Evolutionary conservation across 2,888 invertebrate species (phyloP).

Genomic region (Leptopilina drosophilae): DNA sequence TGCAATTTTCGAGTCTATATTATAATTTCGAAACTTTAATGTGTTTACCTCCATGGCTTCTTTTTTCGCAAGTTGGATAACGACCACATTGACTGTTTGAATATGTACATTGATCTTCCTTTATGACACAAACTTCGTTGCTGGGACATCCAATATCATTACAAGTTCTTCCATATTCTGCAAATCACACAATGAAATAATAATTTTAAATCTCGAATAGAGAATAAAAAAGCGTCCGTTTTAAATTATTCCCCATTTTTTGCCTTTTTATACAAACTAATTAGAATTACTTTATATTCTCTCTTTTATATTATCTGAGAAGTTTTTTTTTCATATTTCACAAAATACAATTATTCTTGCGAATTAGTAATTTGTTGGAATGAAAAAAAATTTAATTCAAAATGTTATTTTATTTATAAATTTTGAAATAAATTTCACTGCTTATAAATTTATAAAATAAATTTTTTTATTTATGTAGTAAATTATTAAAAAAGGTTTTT

Average conservation of each 20-base stretch:
- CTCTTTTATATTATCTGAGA: no score
- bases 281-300: no score
- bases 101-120: slow-evolving; percentile 84
- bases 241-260: background rate
- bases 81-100: slow-evolving; percentile 81
- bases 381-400: no score
- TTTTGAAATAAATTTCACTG: no score
- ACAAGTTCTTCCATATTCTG: slow-evolving; percentile 89
- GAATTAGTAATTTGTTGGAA: no score
- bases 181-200: slow-evolving; percentile 47
- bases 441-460: no score
- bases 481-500: no score
- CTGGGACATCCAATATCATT: slow-evolving; percentile 87
- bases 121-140: slow-evolving; percentile 85
- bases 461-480: no score
- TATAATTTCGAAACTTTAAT: slow-evolving; percentile 5
- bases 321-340: no score
- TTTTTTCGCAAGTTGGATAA: slow-evolving; percentile 83
- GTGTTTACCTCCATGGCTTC: slow-evolving; percentile 75
- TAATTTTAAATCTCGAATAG: slow-evolving; percentile 9
- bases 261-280: no score
- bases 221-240: background rate
- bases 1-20: background rate
- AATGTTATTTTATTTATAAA: no score
- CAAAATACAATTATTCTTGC: no score